Evolutionary conservation across 2,797 vertebrate genomes (phyloP).

Genomic region (Melanotaenia parkinsoni): DNA sequence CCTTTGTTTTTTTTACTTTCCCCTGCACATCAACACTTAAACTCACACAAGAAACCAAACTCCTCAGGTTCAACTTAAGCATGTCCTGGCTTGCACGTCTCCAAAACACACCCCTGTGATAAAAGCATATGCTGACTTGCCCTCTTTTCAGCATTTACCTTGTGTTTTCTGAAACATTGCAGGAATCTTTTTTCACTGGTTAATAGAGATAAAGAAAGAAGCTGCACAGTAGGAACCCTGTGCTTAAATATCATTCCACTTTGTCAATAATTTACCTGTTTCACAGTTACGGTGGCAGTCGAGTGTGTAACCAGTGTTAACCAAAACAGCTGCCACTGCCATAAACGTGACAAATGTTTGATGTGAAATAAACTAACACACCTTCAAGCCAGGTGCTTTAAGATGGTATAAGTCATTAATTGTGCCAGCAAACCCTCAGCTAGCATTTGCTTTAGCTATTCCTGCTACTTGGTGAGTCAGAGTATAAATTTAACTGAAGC

Average conservation of each 20-base stretch:
- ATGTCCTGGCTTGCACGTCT: conserved; percentile 53
- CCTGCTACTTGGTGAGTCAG: neutral
- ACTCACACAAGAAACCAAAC: neutral
- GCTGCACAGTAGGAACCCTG: neutral
- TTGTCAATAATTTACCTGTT: conserved; percentile 43
- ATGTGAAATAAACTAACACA: neutral
- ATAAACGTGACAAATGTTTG: neutral
- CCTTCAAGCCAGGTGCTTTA: neutral
- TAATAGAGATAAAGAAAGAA: conserved; percentile 3
- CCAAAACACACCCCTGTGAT: conserved; percentile 39
- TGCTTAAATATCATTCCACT: neutral
- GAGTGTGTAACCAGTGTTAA: conserved; percentile 20
- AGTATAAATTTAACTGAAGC: neutral
- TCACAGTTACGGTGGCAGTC: neutral
- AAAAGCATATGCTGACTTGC: conserved; percentile 8
- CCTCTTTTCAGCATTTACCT: neutral
- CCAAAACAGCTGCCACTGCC: conserved; percentile 8
- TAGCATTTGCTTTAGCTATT: neutral
- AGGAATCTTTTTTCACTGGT: neutral
- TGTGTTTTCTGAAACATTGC: neutral
- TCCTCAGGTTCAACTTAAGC: neutral
- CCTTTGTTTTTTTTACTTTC: conserved; percentile 4
- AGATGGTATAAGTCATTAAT: neutral
- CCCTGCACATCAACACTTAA: neutral
- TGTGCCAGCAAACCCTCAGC: neutral